phyloP scores from a whole-genome alignment of 2,113 vertebrate species.

The Tachysurus fulvidraco region DNA sequence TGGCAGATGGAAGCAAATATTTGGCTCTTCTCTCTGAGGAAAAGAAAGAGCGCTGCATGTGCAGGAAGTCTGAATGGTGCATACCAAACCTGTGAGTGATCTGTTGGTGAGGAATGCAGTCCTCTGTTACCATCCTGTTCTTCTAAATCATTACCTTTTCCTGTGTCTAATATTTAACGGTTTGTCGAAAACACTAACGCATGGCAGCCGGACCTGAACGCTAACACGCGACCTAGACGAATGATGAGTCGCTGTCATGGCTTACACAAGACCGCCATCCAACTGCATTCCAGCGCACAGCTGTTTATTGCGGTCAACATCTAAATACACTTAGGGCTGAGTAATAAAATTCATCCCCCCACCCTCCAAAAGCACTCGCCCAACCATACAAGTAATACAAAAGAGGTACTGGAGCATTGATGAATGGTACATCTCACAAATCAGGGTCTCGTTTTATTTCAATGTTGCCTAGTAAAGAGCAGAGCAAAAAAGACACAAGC shows the following conservation, averaged over 20 bases:
- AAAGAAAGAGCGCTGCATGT: neutral
- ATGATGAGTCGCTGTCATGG: neutral
- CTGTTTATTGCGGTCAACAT: neutral
- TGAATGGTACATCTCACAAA: neutral
- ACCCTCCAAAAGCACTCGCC: neutral
- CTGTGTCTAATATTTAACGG: neutral
- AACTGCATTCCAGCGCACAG: neutral
- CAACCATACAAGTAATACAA: too few relatives aligned
- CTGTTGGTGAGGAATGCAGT: neutral
- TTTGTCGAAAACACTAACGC: neutral
- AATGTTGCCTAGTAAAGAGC: neutral
- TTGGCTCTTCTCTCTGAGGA: conserved; percentile 28
- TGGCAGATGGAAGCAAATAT: conserved; percentile 47
- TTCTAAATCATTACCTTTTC: neutral
- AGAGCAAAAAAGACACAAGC: neutral
- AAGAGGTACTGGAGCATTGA: neutral
- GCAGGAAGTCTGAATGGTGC: neutral
- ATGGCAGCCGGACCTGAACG: neutral
- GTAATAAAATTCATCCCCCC: neutral
- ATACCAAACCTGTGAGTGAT: neutral
- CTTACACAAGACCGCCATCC: neutral
- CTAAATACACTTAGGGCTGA: neutral
- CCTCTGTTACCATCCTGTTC: neutral
- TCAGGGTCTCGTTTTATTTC: neutral
- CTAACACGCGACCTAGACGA: neutral